Evolutionary conservation across 2,113 vertebrate species (phyloP), one percentile per base, ranked within the genome.

Genomic region (Protobothrops mucrosquamatus): DNA sequence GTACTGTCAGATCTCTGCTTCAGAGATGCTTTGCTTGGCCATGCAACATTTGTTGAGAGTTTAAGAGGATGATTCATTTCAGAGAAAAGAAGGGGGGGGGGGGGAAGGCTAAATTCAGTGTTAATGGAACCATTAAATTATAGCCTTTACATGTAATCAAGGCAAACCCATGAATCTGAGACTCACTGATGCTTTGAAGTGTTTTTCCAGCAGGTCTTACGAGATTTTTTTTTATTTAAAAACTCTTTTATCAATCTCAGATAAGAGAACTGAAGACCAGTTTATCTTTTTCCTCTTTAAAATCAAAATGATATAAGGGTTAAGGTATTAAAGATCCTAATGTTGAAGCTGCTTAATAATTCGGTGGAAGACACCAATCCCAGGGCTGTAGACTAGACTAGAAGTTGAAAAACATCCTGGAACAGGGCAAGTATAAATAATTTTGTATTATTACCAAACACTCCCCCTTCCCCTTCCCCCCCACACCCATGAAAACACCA

Each of bases 71-170:
- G 6, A 57, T 89, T 92, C 69, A 85, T 85, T 85, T 56, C 22
- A 43, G 54, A 81, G 55, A 89, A 74, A 57, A 52, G 56, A 43
- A 64, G 81, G 39, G 43, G 11, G 51, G 89, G 59, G 12, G 55
- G n/a, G n/a, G n/a, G n/a, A n/a, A 93, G 43, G 74, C 55, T 86
- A 90, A 93, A 86, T 86, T 86, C 85, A 86, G 12, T 56, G 56
- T 43, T 89, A 89, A 90, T 20, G 18, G 69, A 61, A 56, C 59
- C 88, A 90, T 93, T 93, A 90, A 93, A 90, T 29, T 22, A 29
- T 46, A 85, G 39, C 20, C 14, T 85, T 46, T 56, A 51, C 34
- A 20, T 85, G 69, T 89, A 93, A 93, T 86, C 74, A 86, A 93
- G 69, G 51, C 6, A 8, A 55, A 26, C 2, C 39, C 88, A 89